Base-by-base conservation (phyloP, 2,888 invertebrate species). In the Mechanitis mazaeus region DNA sequence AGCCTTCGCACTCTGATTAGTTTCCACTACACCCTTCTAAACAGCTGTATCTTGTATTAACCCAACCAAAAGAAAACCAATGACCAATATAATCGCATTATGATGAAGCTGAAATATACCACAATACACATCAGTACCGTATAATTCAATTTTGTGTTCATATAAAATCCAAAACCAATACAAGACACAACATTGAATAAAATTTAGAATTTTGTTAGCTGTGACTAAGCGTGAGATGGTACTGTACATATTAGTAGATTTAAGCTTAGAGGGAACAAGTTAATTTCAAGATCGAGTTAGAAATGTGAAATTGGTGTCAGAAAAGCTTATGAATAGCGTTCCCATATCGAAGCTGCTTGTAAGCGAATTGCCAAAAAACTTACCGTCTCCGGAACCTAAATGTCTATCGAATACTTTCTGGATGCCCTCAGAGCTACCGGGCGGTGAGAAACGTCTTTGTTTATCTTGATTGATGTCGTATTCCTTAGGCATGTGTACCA, bases 1-100 rank as follows among this genome's bases (percentile, higher is more conserved):
- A 87, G 86, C 85, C 84, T 74, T 81, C 83, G 76, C 71, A 74
- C 78, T 85, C 85, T 84, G 83, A 87, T 87, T 86, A 87, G 84
- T 88, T 90, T 89, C 89, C 89, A 88, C 79, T 87, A 87, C 89
- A 90, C 89, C 80, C 83, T 80, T 82, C 81, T 83, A 77, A 80
- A 87, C 86, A 89, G 88, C 87, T 90, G 90, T 90, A 90, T 90
- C 90, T 90, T 90, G 90, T 89, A 90, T 90, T 89, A 89, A 89
- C 89, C 89, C 88, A 90, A 90, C 88, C 88, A 83, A 89, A 89
- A 89, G 88, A 88, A 86, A 87, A 89, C 87, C 88, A 90, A 88
- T 84, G 85, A 88, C 85, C 86, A 80, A 86, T 83, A 85, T 78
- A 83, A 85, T 85, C 87, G 84, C 85, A 84, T 84, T 88, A 89